These are phyloP conservation scores for Dasysyrphus albostriatus DNA, from an alignment of 2,888 invertebrate species.

Conservation along the genomic window DNA sequence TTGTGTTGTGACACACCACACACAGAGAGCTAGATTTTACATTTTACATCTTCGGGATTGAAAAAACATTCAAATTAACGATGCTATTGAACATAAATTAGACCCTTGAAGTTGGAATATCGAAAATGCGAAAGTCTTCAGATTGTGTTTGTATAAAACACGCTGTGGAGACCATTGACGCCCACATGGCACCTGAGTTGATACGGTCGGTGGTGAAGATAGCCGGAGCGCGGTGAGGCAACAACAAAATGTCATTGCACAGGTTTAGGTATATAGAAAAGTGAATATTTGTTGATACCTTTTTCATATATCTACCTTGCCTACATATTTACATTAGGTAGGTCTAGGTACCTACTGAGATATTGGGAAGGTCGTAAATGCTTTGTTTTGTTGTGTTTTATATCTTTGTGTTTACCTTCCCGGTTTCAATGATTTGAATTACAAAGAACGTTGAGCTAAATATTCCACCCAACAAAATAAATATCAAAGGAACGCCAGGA, in stretches of 20 bases:
- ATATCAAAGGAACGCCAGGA: constrained; percentile 38
- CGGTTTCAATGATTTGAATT: constrained; percentile 50
- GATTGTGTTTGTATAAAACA: constrained; percentile 13
- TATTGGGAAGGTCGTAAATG: constrained; percentile 59
- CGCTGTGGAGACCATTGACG: constrained; percentile 49
- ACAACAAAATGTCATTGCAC: constrained; percentile 47
- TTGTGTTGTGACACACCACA: constrained; percentile 29
- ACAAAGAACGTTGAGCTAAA: constrained; percentile 40
- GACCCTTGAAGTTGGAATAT: constrained; percentile 43
- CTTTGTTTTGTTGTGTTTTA: not conserved
- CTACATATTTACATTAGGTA: not conserved
- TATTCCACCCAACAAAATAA: not conserved
- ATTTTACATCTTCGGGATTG: constrained; percentile 39
- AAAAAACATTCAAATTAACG: constrained; percentile 63
- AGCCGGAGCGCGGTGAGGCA: constrained; percentile 3
- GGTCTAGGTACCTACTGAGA: not conserved
- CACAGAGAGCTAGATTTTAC: constrained; percentile 17
- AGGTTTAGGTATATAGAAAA: constrained; percentile 50
- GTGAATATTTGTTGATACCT: not conserved
- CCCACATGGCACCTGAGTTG: constrained; percentile 55
- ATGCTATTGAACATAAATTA: constrained; percentile 68
- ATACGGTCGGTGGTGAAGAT: not conserved
- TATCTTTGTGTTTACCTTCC: not conserved
- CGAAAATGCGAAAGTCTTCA: constrained; percentile 58
- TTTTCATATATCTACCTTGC: not conserved